Percentiles rank a stretch among this genome's conserved stretches.
Evolutionary conservation across 64 coral and sea anemone species (phyloP).

Genomic region (Pachyseris speciosa): DNA sequence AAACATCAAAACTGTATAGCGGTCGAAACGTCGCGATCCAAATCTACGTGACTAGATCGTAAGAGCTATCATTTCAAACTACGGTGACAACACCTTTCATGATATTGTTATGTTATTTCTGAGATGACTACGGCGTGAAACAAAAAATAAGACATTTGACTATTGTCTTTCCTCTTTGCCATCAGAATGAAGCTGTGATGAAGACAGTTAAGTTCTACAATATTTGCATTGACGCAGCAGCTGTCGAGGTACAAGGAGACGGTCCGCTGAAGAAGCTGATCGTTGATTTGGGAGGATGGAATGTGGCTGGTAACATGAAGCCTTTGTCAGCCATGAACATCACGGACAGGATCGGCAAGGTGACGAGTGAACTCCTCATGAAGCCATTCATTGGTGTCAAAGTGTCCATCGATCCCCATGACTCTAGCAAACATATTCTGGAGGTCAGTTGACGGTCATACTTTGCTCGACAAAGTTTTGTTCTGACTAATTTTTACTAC

Average conservation of each 20-base stretch:
- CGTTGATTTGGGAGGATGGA: constrained; percentile 76
- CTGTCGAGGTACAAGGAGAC: constrained; percentile 43
- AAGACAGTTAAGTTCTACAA: constrained; percentile 74
- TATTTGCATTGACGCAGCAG: constrained; percentile 42
- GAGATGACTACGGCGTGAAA: too few species aligned
- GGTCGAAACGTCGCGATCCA: too few species aligned
- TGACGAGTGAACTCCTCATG: constrained; percentile 59
- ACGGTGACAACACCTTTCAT: too few species aligned
- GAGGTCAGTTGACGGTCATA: constrained; percentile 40
- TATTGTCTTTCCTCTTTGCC: background rate
- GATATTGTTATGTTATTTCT: too few species aligned
- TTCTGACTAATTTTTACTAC: too few species aligned
- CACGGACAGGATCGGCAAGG: constrained; percentile 39
- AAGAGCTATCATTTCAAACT: too few species aligned
- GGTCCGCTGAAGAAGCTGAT: constrained; percentile 67
- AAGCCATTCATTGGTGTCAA: constrained; percentile 61
- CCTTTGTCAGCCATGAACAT: background rate
- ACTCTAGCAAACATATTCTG: constrained; percentile 62
- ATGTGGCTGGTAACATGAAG: constrained; percentile 59
- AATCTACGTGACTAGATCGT: too few species aligned
- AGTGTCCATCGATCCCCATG: constrained; percentile 52
- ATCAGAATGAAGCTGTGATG: constrained; percentile 87
- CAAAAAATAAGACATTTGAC: too few species aligned
- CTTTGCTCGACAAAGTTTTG: too few species aligned
- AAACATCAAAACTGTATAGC: too few species aligned